Evolutionary conservation across 2,113 vertebrate genomes (phyloP), one percentile per base, ranked within the genome.

Genomic region (Mus musculus): DNA sequence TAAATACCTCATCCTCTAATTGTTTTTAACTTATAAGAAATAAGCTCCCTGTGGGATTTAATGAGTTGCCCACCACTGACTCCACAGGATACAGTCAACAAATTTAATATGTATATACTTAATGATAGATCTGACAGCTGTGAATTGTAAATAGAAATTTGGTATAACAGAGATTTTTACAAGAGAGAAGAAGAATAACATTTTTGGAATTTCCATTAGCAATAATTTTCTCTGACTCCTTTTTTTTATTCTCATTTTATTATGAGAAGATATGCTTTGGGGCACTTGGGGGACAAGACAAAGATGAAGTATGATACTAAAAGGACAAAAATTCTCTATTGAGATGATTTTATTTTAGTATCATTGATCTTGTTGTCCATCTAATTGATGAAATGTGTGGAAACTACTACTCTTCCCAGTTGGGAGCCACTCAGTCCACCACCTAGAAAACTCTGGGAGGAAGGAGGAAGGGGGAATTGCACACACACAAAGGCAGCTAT

Each of bases 61-160:
- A 97, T 94, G 93, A 96, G 93, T 96, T 94, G 96, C 89, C 94
- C 69, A 76, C 92, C 96, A 96, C 96, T 96, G 94, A 93, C 97
- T 97, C 91, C 9, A 36, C 11, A 95, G 92, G 96, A 96, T 87
- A 82, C 49, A 94, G 84, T 97, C 95, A 97, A 46, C 69, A 97
- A 93, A 97, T 95, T 96, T 95, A 97, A 94, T 95, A 94, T 90
- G 46, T 81, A 75, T 63, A 33, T 3, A 96, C 77, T 95, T 97
- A 65, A 91, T 97, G 94, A 96, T 94, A 96, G 92, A 69, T 82
- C 73, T 95, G 95, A 96, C 96, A 97, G 93, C 54, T 92, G 80
- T 80, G 93, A 94, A 96, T 88, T 93, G 81, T 88, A 98, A 98
- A 90, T 69, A 96, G 86, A 86, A 96, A 96, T 93, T 86, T 88